Base-by-base conservation (phyloP, 2,113 vertebrate genomes). In the Paramisgurnus dabryanus region DNA sequence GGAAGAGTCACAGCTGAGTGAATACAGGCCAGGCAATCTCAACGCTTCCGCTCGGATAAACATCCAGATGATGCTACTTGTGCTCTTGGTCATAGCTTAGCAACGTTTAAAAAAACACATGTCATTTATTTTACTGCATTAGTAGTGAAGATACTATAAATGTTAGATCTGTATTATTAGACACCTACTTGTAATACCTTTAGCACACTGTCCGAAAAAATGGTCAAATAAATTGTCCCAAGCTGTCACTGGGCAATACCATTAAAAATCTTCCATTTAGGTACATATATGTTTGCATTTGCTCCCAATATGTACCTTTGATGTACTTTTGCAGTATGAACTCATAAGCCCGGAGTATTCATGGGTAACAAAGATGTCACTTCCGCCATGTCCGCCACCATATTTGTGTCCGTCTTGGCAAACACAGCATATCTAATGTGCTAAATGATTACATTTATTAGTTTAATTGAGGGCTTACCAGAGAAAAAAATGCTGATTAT, bases 11-110 rank as follows among this genome's bases (percentile, higher is more conserved):
- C 70, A 82, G 80, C 67, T 18, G 58, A 79, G 75, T 63, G 39
- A 63, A 78, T 40, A 67, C 67, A 78, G 60, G 63, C 60, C 72
- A 80, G 71, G 49, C 39, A 76, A 68, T 57, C 69, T 66, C n/a
- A 39, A 27, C 73, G 55, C 40, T 75, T 80, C 57, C 64, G 58
- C 63, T 66, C 18, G 47, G 47, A 22, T 66, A 49, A 41, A 8
- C 75, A 40, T 66, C 17, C 39, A 66, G 47, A 77, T 67, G 39
- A 65, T 65, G 63, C 55, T 66, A 66, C 63, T 65, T 77, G 61
- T 66, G 63, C 75, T 77, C 39, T 63, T 57, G 77, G 17, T 69
- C 40, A 79, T 57, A 15, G 27, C 58, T 57, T 58, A 77, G 57
- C 49, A 67, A 43, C 58, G 15, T 57, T 34, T 63, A 68, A 70